Conservation (phyloP, 2,797 vertebrate species). For the Bovichtus diacanthus region DNA sequence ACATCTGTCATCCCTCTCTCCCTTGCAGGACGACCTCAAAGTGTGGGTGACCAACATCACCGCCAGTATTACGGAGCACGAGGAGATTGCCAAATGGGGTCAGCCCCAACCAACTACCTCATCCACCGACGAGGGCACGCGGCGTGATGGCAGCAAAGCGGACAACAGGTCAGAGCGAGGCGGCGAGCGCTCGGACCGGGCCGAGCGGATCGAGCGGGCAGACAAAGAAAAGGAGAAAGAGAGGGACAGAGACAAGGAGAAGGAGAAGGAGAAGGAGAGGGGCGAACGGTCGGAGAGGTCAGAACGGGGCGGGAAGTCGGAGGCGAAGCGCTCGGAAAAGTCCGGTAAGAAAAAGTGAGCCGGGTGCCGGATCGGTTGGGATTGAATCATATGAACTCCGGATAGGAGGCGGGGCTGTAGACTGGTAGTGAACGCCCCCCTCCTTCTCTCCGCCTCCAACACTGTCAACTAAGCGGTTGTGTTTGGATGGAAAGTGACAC, state of each 20-base stretch:
- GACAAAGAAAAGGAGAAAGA: conserved; percentile 69
- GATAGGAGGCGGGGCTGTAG: conserved; percentile 57
- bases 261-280: conserved; percentile 67
- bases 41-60: conserved; percentile 89
- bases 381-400: conserved; percentile 52
- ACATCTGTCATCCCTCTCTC: background rate
- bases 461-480: conserved; percentile 50
- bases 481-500: conserved; percentile 61
- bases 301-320: conserved; percentile 78
- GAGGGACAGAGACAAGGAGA: conserved; percentile 36
- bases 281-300: conserved; percentile 76
- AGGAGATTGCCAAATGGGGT: conserved; percentile 90
- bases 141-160: conserved; percentile 84
- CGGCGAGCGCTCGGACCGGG: conserved; percentile 77
- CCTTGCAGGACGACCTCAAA: conserved; percentile 90
- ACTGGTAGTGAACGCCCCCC: conserved; percentile 56
- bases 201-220: conserved; percentile 63
- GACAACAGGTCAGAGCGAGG: conserved; percentile 84
- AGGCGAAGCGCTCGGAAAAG: conserved; percentile 88
- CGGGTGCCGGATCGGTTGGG: conserved; percentile 10
- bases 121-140: conserved; percentile 92
- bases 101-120: conserved; percentile 93
- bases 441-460: conserved; percentile 63
- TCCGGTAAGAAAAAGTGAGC: conserved; percentile 90
- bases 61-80: conserved; percentile 87